Conservation (phyloP, 2,113 vertebrate genomes). For the Lynx canadensis region DNA sequence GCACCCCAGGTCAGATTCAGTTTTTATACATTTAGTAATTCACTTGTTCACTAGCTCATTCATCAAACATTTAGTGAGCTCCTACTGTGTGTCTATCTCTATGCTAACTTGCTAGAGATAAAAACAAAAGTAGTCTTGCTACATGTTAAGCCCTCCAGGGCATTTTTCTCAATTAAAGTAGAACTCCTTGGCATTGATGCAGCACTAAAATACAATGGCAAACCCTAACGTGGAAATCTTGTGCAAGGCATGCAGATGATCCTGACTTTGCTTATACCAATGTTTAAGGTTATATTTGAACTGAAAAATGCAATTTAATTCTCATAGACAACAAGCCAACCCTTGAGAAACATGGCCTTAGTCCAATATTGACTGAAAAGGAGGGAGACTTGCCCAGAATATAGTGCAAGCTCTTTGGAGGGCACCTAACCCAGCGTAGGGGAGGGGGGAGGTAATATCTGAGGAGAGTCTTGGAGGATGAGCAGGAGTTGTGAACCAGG, state of each 20-base stretch:
- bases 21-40: neutral
- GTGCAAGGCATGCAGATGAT: accelerated
- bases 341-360: neutral
- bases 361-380: neutral
- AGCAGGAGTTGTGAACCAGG: neutral
- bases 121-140: neutral
- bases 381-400: neutral
- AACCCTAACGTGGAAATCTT: neutral
- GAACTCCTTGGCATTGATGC: no score
- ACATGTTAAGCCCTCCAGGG: accelerated
- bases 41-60: neutral
- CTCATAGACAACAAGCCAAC: neutral
- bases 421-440: accelerated
- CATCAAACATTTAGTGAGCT: neutral
- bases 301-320: neutral
- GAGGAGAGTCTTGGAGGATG: neutral
- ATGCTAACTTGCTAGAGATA: neutral
- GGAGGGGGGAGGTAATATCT: no score
- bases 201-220: neutral
- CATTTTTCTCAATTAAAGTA: neutral
- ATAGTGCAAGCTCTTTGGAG: neutral
- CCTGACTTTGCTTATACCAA: accelerated
- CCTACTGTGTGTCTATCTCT: neutral
- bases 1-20: neutral
- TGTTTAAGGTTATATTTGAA: neutral